These are phyloP conservation scores for Pangasius sanitwongsei DNA, from an alignment of 2,797 vertebrate species.

Conservation along the genomic window DNA sequence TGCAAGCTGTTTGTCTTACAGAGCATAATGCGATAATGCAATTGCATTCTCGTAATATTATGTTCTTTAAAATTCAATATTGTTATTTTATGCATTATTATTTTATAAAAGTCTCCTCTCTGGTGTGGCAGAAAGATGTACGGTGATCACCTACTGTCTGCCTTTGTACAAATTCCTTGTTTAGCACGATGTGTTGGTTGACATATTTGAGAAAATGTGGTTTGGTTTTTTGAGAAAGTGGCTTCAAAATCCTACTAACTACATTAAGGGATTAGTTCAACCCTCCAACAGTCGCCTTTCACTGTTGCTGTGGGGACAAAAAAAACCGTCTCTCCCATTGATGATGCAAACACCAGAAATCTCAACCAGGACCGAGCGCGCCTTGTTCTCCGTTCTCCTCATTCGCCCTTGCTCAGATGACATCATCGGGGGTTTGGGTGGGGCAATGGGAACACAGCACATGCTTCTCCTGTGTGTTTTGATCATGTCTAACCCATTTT, in stretches of 20 bases:
- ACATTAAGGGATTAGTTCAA: slow-evolving; percentile 57
- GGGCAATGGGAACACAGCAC: slow-evolving; percentile 55
- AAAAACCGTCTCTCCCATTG: slow-evolving; percentile 48
- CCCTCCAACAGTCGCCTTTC: slow-evolving; percentile 33
- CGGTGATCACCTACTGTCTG: slow-evolving; percentile 66
- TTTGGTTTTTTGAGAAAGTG: slow-evolving; percentile 33
- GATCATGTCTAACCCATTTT: slow-evolving; percentile 64
- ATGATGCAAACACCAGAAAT: slow-evolving; percentile 85
- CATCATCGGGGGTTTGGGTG: slow-evolving; percentile 54
- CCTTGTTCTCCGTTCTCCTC: slow-evolving; percentile 50
- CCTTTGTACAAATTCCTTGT: slow-evolving; percentile 68
- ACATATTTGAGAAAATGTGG: slow-evolving; percentile 66
- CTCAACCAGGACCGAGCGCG: slow-evolving; percentile 55
- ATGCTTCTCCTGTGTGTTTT: slow-evolving; percentile 60
- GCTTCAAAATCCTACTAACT: slow-evolving; percentile 53
- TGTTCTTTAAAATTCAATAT: background rate
- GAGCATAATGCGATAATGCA: background rate
- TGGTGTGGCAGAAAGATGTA: slow-evolving; percentile 60
- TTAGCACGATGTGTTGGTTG: slow-evolving; percentile 53
- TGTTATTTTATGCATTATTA: background rate
- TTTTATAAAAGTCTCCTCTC: background rate
- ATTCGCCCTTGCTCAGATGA: slow-evolving; percentile 48
- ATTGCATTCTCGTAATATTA: too few relatives aligned
- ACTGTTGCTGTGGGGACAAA: slow-evolving; percentile 62
- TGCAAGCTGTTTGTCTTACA: background rate